Percentiles rank a stretch among this genome's conserved stretches.
Conservation (phyloP, 2,888 invertebrate genomes). For the Euzophera pinguis region DNA sequence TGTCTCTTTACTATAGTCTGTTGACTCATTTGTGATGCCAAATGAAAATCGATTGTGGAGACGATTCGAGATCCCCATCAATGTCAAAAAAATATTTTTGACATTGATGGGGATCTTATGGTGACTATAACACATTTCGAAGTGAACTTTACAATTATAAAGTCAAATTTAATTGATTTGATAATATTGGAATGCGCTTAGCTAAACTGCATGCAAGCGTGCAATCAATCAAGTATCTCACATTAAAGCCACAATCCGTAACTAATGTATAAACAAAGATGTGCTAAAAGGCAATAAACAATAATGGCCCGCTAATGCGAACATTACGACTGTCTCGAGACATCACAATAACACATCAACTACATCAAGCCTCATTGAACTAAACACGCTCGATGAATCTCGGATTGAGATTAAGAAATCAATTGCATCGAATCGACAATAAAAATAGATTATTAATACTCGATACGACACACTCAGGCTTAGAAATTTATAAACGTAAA, state of each 20-base stretch:
- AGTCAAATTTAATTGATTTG: not conserved
- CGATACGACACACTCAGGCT: slow-evolving; percentile 25
- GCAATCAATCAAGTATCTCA: slow-evolving; percentile 21
- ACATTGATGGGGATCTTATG: no score
- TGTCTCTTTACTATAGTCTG: slow-evolving; percentile 7
- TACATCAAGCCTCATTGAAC: slow-evolving; percentile 71
- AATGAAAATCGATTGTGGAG: slow-evolving; percentile 1
- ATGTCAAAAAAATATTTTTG: no score
- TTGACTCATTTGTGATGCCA: slow-evolving; percentile 10
- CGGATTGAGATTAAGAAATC: slow-evolving; percentile 54
- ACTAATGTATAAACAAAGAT: slow-evolving; percentile 48
- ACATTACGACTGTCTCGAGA: slow-evolving; percentile 63
- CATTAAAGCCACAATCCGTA: slow-evolving; percentile 34
- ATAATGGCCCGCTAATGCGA: slow-evolving; percentile 63
- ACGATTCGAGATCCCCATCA: no score
- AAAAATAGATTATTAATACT: slow-evolving; percentile 36
- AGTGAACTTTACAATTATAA: not conserved
- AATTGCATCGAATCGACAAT: slow-evolving; percentile 43
- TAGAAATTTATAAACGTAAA: slow-evolving; percentile 46
- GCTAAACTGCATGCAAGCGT: slow-evolving; percentile 13
- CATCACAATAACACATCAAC: slow-evolving; percentile 71
- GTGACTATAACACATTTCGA: no score
- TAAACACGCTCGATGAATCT: slow-evolving; percentile 60
- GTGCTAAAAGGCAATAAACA: slow-evolving; percentile 60
- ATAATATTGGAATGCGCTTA: slow-evolving; percentile 1